These are phyloP conservation scores for Pristionchus maxplancki DNA, from an alignment of 2,888 invertebrate genomes.

Conservation along the genomic window DNA sequence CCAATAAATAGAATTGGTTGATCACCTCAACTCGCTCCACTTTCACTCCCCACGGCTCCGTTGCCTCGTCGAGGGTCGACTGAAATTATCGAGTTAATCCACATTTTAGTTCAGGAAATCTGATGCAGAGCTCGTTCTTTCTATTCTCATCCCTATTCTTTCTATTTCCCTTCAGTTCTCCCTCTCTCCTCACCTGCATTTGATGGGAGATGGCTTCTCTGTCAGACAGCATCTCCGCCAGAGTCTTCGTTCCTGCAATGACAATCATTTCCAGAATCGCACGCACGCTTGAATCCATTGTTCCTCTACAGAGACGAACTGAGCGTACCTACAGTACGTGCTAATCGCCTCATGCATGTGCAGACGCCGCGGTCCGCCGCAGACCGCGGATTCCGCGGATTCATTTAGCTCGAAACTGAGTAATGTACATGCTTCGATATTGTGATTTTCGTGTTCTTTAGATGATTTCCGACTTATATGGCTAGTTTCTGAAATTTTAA, in stretches of 20 bases:
- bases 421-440: no score
- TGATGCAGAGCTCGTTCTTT: neutral
- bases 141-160: neutral
- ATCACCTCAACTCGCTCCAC: constrained; percentile 78
- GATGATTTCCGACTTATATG: no score
- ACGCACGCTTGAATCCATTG: no score
- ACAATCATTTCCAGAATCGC: neutral
- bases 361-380: no score
- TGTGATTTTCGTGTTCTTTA: no score
- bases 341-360: no score
- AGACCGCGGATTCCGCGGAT: no score
- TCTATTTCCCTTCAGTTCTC: neutral
- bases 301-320: no score
- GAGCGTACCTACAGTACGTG: no score
- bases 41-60: constrained; percentile 80
- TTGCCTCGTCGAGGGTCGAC: constrained; percentile 79
- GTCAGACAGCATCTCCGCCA: constrained; percentile 96
- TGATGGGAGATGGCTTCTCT: constrained; percentile 89
- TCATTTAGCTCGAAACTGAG: no score
- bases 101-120: neutral
- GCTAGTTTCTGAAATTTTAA: no score
- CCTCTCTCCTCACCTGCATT: constrained; percentile 67
- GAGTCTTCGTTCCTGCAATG: constrained; percentile 91
- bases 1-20: no score
- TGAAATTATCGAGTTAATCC: constrained; percentile 53